phyloP scores from a whole-genome alignment of 2,113 vertebrate genomes.

The Scortum barcoo region DNA sequence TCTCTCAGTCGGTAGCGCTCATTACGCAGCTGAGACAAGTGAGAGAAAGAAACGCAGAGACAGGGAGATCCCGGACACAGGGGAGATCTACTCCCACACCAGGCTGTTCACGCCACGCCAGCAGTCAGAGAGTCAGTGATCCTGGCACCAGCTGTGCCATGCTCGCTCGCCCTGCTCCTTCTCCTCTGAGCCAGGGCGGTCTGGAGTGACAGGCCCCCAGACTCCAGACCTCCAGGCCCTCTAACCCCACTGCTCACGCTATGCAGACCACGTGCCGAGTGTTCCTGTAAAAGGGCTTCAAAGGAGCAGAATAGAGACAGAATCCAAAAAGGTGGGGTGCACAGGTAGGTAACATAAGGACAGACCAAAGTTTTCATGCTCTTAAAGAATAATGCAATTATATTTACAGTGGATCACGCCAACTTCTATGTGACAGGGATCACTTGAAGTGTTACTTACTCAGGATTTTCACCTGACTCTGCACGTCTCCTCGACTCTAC shows the following conservation, averaged over 20 bases:
- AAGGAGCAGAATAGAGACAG: conserved; percentile 13
- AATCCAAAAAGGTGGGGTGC: neutral
- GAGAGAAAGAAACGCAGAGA: conserved; percentile 49
- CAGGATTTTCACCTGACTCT: neutral
- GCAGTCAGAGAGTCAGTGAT: conserved; percentile 64
- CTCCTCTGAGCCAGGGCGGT: conserved; percentile 42
- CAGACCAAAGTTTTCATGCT: neutral
- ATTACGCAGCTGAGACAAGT: conserved; percentile 57
- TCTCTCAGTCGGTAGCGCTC: conserved; percentile 42
- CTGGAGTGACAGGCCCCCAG: conserved; percentile 49
- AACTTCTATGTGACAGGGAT: neutral
- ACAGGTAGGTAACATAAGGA: neutral
- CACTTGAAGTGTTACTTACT: neutral
- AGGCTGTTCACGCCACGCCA: conserved; percentile 51
- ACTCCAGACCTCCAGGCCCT: conserved; percentile 24
- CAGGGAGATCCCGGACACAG: conserved; percentile 47
- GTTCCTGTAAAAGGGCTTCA: conserved; percentile 26
- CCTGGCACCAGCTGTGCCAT: conserved; percentile 64
- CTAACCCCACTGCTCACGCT: neutral
- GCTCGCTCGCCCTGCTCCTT: neutral
- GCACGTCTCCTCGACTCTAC: neutral
- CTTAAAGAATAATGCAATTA: neutral
- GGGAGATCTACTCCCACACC: conserved; percentile 65
- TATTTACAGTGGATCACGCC: neutral
- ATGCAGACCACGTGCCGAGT: conserved; percentile 34